Percentiles rank a stretch among this genome's conserved stretches.
These are phyloP conservation scores for Oxyruncus cristatus DNA, from an alignment of 2,113 vertebrate genomes.

Conservation along the genomic window DNA sequence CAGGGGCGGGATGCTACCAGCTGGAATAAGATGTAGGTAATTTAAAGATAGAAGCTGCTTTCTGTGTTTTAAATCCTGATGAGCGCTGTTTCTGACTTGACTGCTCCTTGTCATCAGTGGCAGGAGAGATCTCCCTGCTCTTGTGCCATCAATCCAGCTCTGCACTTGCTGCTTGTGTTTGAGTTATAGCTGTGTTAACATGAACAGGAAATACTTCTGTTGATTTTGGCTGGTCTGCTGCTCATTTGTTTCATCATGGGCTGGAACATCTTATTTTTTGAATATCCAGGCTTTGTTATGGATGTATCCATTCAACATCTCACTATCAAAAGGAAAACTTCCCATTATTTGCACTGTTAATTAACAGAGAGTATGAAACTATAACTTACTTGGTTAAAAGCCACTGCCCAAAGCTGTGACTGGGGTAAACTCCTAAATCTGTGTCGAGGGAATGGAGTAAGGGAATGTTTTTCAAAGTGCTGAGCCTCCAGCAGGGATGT, in stretches of 20 bases:
- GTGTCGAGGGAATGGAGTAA: neutral
- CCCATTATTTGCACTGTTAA: neutral
- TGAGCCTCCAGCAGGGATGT: neutral
- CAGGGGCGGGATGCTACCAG: neutral
- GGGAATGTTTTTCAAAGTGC: neutral
- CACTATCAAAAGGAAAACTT: neutral
- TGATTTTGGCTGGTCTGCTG: neutral
- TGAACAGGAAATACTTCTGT: neutral
- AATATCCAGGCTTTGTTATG: neutral
- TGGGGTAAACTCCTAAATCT: neutral
- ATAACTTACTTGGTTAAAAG: neutral
- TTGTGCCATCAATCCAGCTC: neutral
- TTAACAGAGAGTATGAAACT: neutral
- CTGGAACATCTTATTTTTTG: neutral
- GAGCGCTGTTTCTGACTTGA: neutral
- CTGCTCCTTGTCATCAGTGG: neutral
- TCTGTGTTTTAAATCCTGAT: neutral
- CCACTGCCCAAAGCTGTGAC: neutral
- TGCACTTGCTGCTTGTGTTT: neutral
- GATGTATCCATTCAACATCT: neutral
- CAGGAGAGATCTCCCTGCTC: neutral
- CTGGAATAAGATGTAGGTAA: neutral
- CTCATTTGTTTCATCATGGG: neutral
- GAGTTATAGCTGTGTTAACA: neutral
- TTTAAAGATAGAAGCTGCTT: neutral